Percentiles rank a stretch among this genome's conserved stretches.
Conservation (phyloP, 2,888 invertebrate species). For the Endotricha flammealis region DNA sequence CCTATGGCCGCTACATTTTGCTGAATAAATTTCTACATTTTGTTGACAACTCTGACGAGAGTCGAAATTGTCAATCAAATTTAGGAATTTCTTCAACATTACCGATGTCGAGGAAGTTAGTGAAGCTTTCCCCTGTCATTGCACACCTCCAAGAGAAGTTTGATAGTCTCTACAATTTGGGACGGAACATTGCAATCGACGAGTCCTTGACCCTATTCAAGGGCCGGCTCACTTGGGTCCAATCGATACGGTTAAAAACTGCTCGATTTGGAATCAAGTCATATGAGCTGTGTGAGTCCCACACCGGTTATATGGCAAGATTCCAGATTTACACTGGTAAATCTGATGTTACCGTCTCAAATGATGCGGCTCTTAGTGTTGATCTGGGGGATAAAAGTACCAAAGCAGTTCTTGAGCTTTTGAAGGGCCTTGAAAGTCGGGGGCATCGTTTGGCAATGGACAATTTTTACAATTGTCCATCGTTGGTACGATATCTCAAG, state of each 20-base stretch:
- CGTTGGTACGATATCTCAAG: constrained; percentile 11
- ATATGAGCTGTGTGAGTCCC: constrained; percentile 22
- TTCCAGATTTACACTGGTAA: constrained; percentile 17
- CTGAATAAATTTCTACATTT: constrained; percentile 22
- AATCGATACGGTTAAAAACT: constrained; percentile 19
- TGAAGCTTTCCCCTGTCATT: constrained; percentile 10
- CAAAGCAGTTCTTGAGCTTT: constrained; percentile 1
- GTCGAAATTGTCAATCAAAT: constrained; percentile 4
- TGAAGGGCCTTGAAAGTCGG: constrained; percentile 18
- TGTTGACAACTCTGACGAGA: constrained; percentile 14
- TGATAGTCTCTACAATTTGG: constrained; percentile 1
- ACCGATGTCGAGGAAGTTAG: constrained; percentile 16
- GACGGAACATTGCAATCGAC: constrained; percentile 16
- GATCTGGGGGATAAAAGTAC: neutral
- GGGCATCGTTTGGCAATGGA: constrained; percentile 16
- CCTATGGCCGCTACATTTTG: constrained; percentile 17
- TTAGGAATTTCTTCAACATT: no score
- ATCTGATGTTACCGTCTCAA: neutral
- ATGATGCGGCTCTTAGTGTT: neutral
- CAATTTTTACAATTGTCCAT: constrained; percentile 11
- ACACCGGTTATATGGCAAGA: constrained; percentile 19
- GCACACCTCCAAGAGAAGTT: constrained; percentile 2
- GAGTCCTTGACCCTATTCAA: constrained; percentile 25
- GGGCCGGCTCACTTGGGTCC: constrained; percentile 20
- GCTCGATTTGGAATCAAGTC: constrained; percentile 22